Conservation (phyloP, 2,888 invertebrate genomes). For the Drosophila paranaensis region DNA sequence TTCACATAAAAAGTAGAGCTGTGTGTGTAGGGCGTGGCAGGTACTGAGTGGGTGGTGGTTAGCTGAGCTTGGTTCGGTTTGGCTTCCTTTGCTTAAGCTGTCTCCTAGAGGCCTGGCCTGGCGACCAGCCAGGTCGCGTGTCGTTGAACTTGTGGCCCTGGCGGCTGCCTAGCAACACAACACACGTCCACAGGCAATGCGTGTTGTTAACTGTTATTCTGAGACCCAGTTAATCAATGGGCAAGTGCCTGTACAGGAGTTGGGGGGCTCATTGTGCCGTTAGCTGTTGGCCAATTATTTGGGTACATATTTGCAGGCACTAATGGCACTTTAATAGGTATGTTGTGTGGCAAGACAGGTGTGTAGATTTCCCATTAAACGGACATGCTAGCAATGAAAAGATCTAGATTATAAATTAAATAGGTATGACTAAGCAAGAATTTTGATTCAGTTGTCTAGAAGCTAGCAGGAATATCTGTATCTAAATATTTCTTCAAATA, state of each 20-base stretch:
- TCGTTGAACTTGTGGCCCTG: conserved; percentile 54
- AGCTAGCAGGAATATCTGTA: too few relatives aligned
- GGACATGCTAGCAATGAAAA: background rate
- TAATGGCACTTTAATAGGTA: conserved; percentile 42
- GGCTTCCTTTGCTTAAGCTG: conserved; percentile 2
- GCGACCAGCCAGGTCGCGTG: conserved; percentile 27
- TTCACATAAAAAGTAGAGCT: conserved; percentile 6
- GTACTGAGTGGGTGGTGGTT: conserved; percentile 27
- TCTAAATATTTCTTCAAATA: too few relatives aligned
- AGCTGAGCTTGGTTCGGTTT: background rate
- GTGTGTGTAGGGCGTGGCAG: conserved; percentile 21
- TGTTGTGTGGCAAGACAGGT: background rate
- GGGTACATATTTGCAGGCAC: conserved; percentile 17
- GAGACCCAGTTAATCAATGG: conserved; percentile 39
- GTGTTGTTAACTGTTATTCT: conserved; percentile 46
- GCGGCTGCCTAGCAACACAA: conserved; percentile 32
- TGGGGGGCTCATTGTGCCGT: background rate
- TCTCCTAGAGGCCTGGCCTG: background rate
- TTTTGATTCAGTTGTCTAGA: too few relatives aligned
- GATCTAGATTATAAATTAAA: background rate
- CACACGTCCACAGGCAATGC: conserved; percentile 44
- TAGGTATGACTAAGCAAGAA: background rate
- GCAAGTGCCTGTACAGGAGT: background rate
- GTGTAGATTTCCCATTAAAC: conserved; percentile 2
- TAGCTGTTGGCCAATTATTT: conserved; percentile 36